These are phyloP conservation scores for Indicator maculatus DNA, from an alignment of 2,113 vertebrate genomes.

Conservation along the genomic window DNA sequence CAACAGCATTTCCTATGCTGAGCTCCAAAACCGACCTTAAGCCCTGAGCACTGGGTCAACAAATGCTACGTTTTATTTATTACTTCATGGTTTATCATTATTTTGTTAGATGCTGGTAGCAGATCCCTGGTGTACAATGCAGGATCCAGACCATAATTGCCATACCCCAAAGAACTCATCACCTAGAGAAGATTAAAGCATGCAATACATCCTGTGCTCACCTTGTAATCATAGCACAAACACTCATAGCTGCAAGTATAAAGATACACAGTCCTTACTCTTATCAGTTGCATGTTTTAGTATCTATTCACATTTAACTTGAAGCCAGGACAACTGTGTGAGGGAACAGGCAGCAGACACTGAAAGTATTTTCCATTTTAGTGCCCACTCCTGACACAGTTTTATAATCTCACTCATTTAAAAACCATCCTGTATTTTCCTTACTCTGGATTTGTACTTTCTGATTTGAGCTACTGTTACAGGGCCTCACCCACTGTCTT, in stretches of 20 bases:
- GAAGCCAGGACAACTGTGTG: background rate
- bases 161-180: background rate
- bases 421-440: background rate
- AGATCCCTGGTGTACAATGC: background rate
- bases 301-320: background rate
- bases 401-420: background rate
- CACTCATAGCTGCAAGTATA: background rate
- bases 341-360: background rate
- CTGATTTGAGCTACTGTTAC: background rate
- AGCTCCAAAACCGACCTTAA: background rate
- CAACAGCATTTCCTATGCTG: background rate
- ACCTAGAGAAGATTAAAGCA: background rate
- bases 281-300: background rate
- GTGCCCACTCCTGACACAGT: background rate
- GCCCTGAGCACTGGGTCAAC: background rate
- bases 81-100: background rate
- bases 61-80: background rate
- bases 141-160: background rate
- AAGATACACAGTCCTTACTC: background rate
- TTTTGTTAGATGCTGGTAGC: background rate
- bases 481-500: background rate
- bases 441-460: background rate
- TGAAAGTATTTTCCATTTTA: background rate
- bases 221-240: background rate
- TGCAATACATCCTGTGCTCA: background rate